Evolutionary conservation across 2,113 vertebrate genomes (phyloP).

Genomic region (Mirza zaza): DNA sequence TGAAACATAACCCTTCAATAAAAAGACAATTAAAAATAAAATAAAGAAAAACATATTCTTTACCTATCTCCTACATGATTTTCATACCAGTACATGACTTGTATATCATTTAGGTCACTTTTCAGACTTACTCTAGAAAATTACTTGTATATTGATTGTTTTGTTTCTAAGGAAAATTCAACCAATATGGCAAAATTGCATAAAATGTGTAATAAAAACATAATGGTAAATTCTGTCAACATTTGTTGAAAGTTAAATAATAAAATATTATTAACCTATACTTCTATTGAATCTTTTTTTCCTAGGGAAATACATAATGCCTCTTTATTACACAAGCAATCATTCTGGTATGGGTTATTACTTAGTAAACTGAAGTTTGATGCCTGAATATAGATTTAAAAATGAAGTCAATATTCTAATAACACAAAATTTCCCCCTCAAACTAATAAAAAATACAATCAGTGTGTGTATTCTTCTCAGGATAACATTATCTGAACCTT

Average conservation of each 20-base stretch:
- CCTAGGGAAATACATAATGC: constrained; percentile 55
- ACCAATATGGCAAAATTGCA: constrained; percentile 7
- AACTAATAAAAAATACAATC: constrained; percentile 49
- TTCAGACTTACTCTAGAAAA: constrained; percentile 32
- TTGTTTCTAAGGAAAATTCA: constrained; percentile 56
- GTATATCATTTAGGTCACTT: not conserved
- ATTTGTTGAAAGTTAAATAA: constrained; percentile 60
- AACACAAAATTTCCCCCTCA: constrained; percentile 21
- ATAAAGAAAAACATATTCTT: constrained; percentile 4
- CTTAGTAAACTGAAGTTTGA: constrained; percentile 38
- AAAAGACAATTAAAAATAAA: constrained; percentile 43
- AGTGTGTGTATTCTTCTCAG: not conserved
- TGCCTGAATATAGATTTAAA: constrained; percentile 51
- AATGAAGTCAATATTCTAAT: constrained; percentile 51
- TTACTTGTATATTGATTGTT: not conserved
- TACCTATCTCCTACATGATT: not conserved
- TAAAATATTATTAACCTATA: constrained; percentile 46
- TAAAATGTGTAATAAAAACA: constrained; percentile 62
- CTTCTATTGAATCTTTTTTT: constrained; percentile 48
- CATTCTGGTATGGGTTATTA: constrained; percentile 41
- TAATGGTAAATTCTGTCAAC: constrained; percentile 53
- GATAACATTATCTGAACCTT: constrained; percentile 7
- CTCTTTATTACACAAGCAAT: constrained; percentile 48
- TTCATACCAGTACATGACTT: not conserved
- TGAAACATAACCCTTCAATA: not conserved